A percentile compares a stretch with the other conserved stretches of the same genome.
These are phyloP conservation scores for Trachelipus rathkii DNA, from an alignment of 1,140 invertebrate genomes.

Conservation along the genomic window DNA sequence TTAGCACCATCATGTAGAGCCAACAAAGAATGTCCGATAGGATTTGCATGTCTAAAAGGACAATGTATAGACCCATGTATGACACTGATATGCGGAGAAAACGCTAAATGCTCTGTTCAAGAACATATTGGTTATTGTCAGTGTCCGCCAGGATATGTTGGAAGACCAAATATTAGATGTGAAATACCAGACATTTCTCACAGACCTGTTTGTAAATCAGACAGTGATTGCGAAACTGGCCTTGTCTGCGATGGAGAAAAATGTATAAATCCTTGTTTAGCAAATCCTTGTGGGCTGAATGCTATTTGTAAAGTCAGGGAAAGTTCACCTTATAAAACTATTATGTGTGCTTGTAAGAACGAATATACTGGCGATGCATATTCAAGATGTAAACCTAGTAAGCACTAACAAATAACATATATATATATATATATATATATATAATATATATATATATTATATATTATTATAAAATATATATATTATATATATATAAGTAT, in stretches of 20 bases:
- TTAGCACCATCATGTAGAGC: conserved; percentile 49
- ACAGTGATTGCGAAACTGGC: conserved; percentile 49
- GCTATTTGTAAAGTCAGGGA: conserved; percentile 65
- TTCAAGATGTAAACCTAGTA: conserved; percentile 71
- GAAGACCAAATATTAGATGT: conserved; percentile 64
- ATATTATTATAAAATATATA: no score
- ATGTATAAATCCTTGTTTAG: conserved; percentile 48
- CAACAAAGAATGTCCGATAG: conserved; percentile 49
- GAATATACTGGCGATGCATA: conserved; percentile 64
- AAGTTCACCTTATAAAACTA: conserved; percentile 73
- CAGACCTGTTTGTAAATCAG: conserved; percentile 49
- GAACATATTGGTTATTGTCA: conserved; percentile 47
- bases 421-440: background rate
- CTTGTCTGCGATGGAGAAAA: conserved; percentile 47
- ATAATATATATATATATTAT: background rate
- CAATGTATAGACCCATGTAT: conserved; percentile 50
- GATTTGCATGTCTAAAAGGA: conserved; percentile 47
- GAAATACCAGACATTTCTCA: conserved; percentile 55
- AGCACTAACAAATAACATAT: conserved; percentile 35
- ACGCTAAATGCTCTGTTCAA: conserved; percentile 46
- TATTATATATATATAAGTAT: no score
- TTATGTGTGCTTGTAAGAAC: conserved; percentile 78
- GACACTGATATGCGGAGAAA: conserved; percentile 50
- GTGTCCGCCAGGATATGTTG: conserved; percentile 48
- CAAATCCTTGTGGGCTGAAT: conserved; percentile 48